Conservation (phyloP, 2,113 vertebrate species). For the Hystrix brachyura region DNA sequence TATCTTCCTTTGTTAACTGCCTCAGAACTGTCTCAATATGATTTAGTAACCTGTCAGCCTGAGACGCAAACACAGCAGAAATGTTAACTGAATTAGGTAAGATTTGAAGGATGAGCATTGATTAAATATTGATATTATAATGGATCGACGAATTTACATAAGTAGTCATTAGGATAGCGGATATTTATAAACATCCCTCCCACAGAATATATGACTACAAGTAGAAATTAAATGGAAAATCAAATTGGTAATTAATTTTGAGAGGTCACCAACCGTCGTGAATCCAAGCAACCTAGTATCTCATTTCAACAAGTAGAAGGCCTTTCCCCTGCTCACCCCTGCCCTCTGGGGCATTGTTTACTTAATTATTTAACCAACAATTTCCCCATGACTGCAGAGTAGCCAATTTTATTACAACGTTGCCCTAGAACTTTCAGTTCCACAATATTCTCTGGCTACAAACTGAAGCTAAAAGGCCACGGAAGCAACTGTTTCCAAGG, state of each 20-base stretch:
- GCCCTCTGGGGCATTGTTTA: not conserved
- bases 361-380: not conserved
- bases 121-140: not conserved
- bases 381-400: not conserved
- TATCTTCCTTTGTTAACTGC: not conserved
- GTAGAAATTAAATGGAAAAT: constrained; percentile 7
- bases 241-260: not conserved
- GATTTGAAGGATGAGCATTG: not conserved
- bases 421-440: not conserved
- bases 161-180: not conserved
- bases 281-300: not conserved
- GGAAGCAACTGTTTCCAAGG: constrained; percentile 52
- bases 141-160: not conserved
- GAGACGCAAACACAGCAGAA: not conserved
- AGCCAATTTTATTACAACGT: not conserved
- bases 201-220: not conserved
- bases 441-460: not conserved
- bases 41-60: constrained; percentile 2
- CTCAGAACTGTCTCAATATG: not conserved
- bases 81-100: not conserved
- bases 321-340: not conserved
- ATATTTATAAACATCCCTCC: not conserved
- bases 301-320: not conserved
- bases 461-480: constrained; percentile 24
- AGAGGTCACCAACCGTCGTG: not conserved